Percentiles rank a stretch among this genome's conserved stretches.
phyloP scores from a whole-genome alignment of 2,888 invertebrate genomes.

The Lottia scabra region DNA sequence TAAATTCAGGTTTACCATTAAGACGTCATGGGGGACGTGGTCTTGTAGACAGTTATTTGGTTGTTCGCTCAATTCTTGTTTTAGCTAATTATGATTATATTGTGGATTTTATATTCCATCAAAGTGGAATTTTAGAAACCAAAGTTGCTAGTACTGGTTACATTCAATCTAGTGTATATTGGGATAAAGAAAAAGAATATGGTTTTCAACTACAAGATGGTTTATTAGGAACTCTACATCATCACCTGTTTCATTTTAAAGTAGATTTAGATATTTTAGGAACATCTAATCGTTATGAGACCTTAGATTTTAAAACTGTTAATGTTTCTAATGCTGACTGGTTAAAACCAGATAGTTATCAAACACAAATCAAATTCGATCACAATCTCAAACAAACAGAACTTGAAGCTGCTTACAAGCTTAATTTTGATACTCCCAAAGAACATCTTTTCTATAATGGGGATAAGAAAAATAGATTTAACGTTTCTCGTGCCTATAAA shows the following conservation, averaged over 20 bases:
- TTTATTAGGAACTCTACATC: constrained; percentile 53
- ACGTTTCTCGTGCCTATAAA: constrained; percentile 39
- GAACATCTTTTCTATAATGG: constrained; percentile 51
- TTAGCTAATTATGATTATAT: constrained; percentile 61
- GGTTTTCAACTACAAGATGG: constrained; percentile 42
- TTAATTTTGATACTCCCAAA: constrained; percentile 49
- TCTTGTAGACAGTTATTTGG: constrained; percentile 41
- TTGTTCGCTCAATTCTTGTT: constrained; percentile 45
- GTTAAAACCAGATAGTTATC: constrained; percentile 25
- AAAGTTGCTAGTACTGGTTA: constrained; percentile 45
- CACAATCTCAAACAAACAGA: constrained; percentile 39
- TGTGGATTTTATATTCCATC: constrained; percentile 57
- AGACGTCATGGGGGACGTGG: constrained; percentile 40
- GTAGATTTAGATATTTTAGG: constrained; percentile 55
- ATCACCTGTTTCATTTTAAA: constrained; percentile 58
- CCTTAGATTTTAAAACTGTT: constrained; percentile 45
- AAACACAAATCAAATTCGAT: constrained; percentile 36
- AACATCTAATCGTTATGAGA: constrained; percentile 55
- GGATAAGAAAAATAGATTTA: constrained; percentile 32
- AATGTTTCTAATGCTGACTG: constrained; percentile 34
- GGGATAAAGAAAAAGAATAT: constrained; percentile 17
- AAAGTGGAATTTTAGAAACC: constrained; percentile 52
- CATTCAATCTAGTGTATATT: constrained; percentile 22
- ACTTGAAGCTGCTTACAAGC: constrained; percentile 47
- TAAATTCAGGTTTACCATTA: constrained; percentile 52